These are phyloP conservation scores for Drosophila tsacasi DNA, from an alignment of 1,140 invertebrate species.

Conservation along the genomic window DNA sequence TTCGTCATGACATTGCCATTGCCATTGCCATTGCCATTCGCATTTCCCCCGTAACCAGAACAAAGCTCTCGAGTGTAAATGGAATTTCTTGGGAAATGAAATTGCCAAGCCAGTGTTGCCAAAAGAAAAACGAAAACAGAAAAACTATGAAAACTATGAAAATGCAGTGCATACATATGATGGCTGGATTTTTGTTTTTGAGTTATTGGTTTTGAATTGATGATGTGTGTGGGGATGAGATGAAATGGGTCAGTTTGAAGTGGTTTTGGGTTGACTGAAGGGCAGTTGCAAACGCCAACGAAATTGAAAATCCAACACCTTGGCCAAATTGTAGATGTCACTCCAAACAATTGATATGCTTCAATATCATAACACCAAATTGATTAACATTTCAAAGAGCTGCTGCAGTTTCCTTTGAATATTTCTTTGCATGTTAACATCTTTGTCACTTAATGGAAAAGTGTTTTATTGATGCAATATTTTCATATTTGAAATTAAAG, in stretches of 20 bases:
- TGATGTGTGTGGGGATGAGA: slow-evolving; percentile 46
- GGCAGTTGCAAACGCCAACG: slow-evolving; percentile 1
- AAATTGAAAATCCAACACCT: slow-evolving; percentile 15
- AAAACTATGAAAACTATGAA: slow-evolving; percentile 27
- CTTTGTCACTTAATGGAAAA: not conserved
- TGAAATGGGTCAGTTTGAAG: slow-evolving; percentile 15
- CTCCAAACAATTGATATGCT: not conserved
- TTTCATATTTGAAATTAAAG: not conserved
- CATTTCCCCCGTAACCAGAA: slow-evolving; percentile 41
- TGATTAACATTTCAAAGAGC: slow-evolving; percentile 2
- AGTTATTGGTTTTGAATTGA: slow-evolving; percentile 81
- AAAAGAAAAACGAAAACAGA: slow-evolving; percentile 15
- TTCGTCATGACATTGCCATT: slow-evolving; percentile 68
- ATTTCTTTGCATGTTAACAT: not conserved
- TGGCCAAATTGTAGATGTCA: slow-evolving; percentile 8
- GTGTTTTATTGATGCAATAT: not conserved
- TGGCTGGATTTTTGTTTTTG: slow-evolving; percentile 71
- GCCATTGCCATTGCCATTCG: slow-evolving; percentile 24
- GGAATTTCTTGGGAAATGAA: slow-evolving; percentile 76
- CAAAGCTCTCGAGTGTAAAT: slow-evolving; percentile 77
- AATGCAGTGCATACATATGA: slow-evolving; percentile 68
- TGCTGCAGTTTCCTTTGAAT: not conserved
- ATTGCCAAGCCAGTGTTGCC: slow-evolving; percentile 54
- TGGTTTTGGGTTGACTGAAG: slow-evolving; percentile 1
- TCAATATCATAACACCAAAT: not conserved